Evolutionary conservation across 2,113 vertebrate species (phyloP).

Genomic region (Pygoscelis antarcticus): DNA sequence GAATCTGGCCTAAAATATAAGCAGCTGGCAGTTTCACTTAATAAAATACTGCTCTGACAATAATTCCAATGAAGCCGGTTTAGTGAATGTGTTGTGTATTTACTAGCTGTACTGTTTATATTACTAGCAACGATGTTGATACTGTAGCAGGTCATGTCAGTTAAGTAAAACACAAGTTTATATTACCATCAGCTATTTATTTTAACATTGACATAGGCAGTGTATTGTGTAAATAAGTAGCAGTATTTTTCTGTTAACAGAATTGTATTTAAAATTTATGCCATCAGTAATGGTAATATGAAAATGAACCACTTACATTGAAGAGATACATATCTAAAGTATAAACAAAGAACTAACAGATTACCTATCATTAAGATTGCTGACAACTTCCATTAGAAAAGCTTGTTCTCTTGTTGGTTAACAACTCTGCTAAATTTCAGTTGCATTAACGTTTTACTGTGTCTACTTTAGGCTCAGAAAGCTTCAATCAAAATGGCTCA

Average conservation of each 20-base stretch:
- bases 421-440: neutral
- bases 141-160: constrained; percentile 13
- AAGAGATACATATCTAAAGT: neutral
- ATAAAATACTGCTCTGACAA: neutral
- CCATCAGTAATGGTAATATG: neutral
- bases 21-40: neutral
- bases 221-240: neutral
- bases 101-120: constrained; percentile 32
- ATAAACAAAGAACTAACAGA: neutral
- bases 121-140: constrained; percentile 3
- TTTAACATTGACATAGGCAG: neutral
- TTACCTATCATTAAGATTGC: neutral
- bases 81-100: neutral
- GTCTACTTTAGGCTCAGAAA: neutral
- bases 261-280: neutral
- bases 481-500: neutral
- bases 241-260: neutral
- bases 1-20: neutral
- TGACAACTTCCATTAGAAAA: neutral
- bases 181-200: constrained; percentile 13
- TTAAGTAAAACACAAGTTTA: constrained; percentile 37
- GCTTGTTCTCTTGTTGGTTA: neutral
- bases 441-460: neutral
- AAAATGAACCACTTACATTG: neutral
- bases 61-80: neutral